Percentiles rank a stretch among this genome's conserved stretches.
These are phyloP conservation scores for Acrossocheilus fasciatus DNA, from an alignment of 2,797 vertebrate species.

Conservation along the genomic window DNA sequence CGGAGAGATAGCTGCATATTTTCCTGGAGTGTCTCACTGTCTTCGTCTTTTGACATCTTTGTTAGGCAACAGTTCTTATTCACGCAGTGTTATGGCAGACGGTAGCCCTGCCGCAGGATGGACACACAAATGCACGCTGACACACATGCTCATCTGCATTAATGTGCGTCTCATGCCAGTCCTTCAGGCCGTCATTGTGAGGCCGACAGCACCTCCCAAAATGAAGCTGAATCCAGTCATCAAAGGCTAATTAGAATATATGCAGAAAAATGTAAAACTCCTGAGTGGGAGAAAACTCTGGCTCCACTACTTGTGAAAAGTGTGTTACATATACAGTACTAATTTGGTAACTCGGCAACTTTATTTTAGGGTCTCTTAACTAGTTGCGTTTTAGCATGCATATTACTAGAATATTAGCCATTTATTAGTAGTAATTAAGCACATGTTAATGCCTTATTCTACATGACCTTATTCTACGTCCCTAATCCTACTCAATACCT, in stretches of 20 bases:
- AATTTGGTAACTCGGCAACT: background rate
- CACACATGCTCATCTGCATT: slow-evolving; percentile 27
- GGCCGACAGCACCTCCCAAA: slow-evolving; percentile 39
- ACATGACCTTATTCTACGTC: too few relatives aligned
- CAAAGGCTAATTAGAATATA: slow-evolving; percentile 55
- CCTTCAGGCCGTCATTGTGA: slow-evolving; percentile 33
- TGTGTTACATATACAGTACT: background rate
- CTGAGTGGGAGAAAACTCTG: background rate
- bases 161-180: background rate
- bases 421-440: too few relatives aligned
- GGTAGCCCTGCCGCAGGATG: slow-evolving; percentile 35
- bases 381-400: too few relatives aligned
- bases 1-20: slow-evolving; percentile 11
- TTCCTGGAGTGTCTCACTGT: slow-evolving; percentile 22
- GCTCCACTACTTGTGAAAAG: background rate
- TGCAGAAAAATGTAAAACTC: background rate
- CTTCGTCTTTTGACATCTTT: slow-evolving; percentile 53
- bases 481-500: too few relatives aligned
- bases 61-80: slow-evolving; percentile 49
- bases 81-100: slow-evolving; percentile 43
- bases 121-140: slow-evolving; percentile 32
- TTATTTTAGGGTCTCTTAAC: too few relatives aligned
- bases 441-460: too few relatives aligned
- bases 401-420: too few relatives aligned
- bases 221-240: slow-evolving; percentile 48